Evolutionary conservation across 2,113 vertebrate genomes (phyloP), one percentile per base, ranked within the genome.

Genomic region (Notarius lentiginosus): DNA sequence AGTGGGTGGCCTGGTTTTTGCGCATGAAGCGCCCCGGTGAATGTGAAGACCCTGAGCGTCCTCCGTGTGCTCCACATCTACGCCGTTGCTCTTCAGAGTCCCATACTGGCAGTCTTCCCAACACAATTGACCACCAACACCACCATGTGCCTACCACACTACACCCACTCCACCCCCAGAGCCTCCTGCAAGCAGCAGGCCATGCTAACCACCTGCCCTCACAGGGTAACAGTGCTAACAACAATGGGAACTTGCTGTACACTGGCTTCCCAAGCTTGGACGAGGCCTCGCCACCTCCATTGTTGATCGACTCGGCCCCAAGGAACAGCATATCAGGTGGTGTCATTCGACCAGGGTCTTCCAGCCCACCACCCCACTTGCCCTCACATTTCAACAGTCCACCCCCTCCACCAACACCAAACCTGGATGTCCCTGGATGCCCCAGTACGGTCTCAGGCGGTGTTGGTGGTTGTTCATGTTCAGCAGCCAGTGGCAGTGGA

Each of bases 341-440:
- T 90, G 66, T 87, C 56, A 84, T 14, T 61, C 55, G 34, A 60
- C 83, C 68, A 0, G 55, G 53, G 87, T 96, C 60, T 24, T 97
- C 97, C 55, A 96, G 97, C 2, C 97, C 98, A 0, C 97, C 97
- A 20, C 96, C 97, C 0, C 97, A 98, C 91, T 95, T 95, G 65
- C 92, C 93, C 0, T 90, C 94, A 2, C 94, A 95, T 90, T 95
- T 95, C 89, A 94, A 94, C 91, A 92, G 92, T 86, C 94, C 94
- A 10, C 93, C 94, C 0, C 94, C 93, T 0, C 94, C 92, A 12
- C 92, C 94, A 2, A 89, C 86, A 0, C 89, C 91, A 3, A 94
- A 93, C 75, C 68, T 92, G 91, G 95, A 96, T 11, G 94, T 91
- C 11, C 80, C 92, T 0, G 94, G 94, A 22, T 95, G 95, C 81